Evolutionary conservation across 1,140 invertebrate genomes (phyloP).

Genomic region (Lamellibrachia luymesi): DNA sequence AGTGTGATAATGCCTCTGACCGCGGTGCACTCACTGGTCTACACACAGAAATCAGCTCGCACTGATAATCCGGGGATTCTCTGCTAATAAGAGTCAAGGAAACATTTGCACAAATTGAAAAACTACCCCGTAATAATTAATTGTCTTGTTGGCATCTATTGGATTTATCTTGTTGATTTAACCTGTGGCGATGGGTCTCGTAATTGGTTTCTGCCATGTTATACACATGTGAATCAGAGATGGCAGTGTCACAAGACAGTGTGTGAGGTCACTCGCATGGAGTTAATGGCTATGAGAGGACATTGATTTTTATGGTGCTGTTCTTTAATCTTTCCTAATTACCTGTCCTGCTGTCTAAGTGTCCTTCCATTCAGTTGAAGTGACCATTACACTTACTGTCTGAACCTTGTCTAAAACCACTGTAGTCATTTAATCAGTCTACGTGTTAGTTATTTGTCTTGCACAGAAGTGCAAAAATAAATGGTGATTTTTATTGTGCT

Average conservation of each 20-base stretch:
- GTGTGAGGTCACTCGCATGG: neutral
- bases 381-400: neutral
- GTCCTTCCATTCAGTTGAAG: neutral
- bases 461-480: neutral
- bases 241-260: neutral
- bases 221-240: neutral
- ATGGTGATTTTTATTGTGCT: neutral
- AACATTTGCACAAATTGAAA: neutral
- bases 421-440: too few species aligned
- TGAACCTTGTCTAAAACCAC: neutral
- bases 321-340: slow-evolving; percentile 1
- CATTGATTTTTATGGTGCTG: neutral
- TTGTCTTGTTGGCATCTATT: neutral
- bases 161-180: neutral
- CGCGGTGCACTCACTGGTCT: too few species aligned
- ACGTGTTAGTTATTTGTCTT: neutral
- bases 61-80: too few species aligned
- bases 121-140: neutral
- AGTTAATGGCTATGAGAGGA: neutral
- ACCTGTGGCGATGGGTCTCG: neutral
- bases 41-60: too few species aligned
- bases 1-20: too few species aligned
- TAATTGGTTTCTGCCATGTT: neutral
- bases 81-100: neutral
- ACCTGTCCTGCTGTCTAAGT: neutral